Base-by-base conservation (phyloP, 2,888 invertebrate species). In the Zaprionus obscuricornis region DNA sequence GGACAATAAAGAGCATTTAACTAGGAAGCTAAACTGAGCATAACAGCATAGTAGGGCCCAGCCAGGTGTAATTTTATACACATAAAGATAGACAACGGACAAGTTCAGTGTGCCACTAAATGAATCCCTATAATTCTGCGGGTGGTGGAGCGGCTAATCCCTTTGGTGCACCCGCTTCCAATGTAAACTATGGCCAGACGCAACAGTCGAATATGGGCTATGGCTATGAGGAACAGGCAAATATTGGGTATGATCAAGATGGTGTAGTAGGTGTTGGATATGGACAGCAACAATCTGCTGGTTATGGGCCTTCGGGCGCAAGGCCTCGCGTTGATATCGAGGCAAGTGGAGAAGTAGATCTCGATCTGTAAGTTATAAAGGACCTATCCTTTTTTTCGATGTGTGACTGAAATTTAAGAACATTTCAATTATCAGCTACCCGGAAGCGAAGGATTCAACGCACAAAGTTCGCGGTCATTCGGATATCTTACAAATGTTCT, bases 381-480 rank as follows among this genome's bases (percentile, higher is more conserved):
- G n/a, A n/a, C n/a, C n/a, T n/a, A n/a, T n/a, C n/a, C n/a, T n/a
- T n/a, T n/a, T n/a, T n/a, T n/a, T n/a, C n/a, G n/a, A n/a, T n/a
- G n/a, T 11, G 31, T 14, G 6, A 11, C 8, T 10, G n/a, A 6
- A 8, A 7, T 1, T 4, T 4, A 1, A 29, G 10, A 4, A 4
- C 5, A 10, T 2, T 31, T 29, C 10, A n/a, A 2, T 37, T 36
- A 33, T 22, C 10, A 94, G 94, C 81, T 97, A 97, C 90, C 95
- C 95, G 7, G 94, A 94, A 88, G 95, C 97, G 2, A 96, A 96
- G 90, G 97, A 97, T 86, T 94, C 96, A 45, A 96, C 97, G 77
- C 94, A 96, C 92, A 96, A 96, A 91, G 96, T 97, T 79, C 94
- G 97, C 70, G 96, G 97, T 27, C 94, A 94, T 89, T 94, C 95